phyloP scores from a whole-genome alignment of 1,140 invertebrate genomes.

The Lepidurus couesii region DNA sequence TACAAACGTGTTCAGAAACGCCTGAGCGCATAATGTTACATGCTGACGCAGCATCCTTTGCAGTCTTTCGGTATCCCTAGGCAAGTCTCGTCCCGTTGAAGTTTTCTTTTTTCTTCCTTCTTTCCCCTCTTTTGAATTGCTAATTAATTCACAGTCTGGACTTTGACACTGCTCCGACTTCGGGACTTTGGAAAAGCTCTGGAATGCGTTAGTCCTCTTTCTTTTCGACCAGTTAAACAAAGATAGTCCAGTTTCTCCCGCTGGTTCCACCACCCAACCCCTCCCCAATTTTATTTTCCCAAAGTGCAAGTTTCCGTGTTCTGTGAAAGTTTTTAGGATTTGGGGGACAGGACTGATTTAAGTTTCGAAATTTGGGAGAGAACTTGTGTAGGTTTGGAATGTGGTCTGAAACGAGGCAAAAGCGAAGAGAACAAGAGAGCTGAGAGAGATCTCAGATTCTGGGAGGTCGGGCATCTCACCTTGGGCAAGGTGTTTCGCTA shows the following conservation, averaged over 20 bases:
- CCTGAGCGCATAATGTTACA: constrained; percentile 21
- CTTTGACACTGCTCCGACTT: background rate
- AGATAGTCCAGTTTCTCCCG: background rate
- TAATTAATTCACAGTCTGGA: constrained; percentile 10
- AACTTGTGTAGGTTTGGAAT: constrained; percentile 18
- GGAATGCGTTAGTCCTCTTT: background rate
- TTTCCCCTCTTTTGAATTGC: background rate
- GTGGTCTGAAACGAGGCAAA: constrained; percentile 9
- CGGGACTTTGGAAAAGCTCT: background rate
- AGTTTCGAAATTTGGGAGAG: background rate
- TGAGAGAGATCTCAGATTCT: background rate
- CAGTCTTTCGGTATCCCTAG: background rate
- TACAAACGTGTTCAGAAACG: constrained; percentile 22
- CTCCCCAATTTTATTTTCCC: background rate
- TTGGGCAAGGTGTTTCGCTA: constrained; percentile 21
- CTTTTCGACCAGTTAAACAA: background rate
- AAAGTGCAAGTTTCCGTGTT: background rate
- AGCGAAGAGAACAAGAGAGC: background rate
- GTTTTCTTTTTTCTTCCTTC: background rate
- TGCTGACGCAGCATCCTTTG: constrained; percentile 13
- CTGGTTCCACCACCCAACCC: background rate
- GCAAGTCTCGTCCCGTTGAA: constrained; percentile 16
- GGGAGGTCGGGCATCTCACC: constrained; percentile 20
- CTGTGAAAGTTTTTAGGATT: background rate
- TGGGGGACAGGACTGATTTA: background rate